Percentiles rank a stretch among this genome's conserved stretches.
phyloP scores from a whole-genome alignment of 2,113 vertebrate species.

The Dolichallabes microphthalmus region DNA sequence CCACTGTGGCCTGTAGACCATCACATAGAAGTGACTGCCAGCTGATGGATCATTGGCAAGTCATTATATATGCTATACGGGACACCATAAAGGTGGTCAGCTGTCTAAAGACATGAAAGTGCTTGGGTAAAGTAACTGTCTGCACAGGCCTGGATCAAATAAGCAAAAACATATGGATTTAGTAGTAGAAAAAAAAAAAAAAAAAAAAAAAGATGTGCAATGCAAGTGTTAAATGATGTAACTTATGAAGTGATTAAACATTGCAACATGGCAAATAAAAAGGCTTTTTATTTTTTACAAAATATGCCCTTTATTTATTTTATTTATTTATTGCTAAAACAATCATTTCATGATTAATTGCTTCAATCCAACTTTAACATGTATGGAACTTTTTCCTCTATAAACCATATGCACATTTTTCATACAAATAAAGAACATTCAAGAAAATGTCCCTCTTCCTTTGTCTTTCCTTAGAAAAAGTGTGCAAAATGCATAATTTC shows the following conservation, averaged over 20 bases:
- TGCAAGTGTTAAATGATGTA: background rate
- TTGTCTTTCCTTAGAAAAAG: conserved; percentile 7
- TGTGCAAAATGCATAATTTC: conserved; percentile 38
- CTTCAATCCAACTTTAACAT: conserved; percentile 28
- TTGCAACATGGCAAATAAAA: background rate
- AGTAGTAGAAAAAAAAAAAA: too few species aligned
- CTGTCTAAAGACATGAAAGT: background rate
- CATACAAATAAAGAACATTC: background rate
- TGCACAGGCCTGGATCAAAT: background rate
- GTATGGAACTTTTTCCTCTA: conserved; percentile 30
- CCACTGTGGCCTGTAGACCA: background rate
- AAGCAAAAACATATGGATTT: too few species aligned
- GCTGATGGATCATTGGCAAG: background rate
- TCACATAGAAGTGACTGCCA: background rate
- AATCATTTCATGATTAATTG: conserved; percentile 42
- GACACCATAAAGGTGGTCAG: background rate
- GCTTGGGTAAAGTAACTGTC: background rate
- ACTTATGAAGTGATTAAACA: background rate
- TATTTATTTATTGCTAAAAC: conserved; percentile 66
- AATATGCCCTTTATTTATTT: conserved; percentile 74
- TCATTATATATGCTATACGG: background rate
- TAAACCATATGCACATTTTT: conserved; percentile 34
- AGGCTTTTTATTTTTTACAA: conserved; percentile 58
- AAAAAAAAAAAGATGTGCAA: too few species aligned
- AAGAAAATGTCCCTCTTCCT: background rate